Percentiles rank a stretch among this genome's conserved stretches.
Conservation (phyloP, 2,797 vertebrate species). For the Darevskia nairensis region DNA sequence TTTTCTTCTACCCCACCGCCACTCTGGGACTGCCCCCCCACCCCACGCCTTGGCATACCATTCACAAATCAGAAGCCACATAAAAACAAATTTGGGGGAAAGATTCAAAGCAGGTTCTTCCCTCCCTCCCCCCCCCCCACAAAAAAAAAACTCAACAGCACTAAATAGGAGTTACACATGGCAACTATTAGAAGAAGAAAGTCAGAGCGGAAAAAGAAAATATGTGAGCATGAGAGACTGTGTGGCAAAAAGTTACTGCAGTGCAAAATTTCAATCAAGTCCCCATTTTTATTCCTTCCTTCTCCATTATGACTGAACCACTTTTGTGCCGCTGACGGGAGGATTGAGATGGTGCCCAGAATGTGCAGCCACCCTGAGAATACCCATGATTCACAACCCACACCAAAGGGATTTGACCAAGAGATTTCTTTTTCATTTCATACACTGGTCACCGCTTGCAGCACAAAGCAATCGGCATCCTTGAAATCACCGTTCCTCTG, state of each 20-base stretch:
- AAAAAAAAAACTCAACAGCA: slow-evolving; percentile 21
- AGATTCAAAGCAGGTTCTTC: slow-evolving; percentile 55
- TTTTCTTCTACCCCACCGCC: slow-evolving; percentile 37
- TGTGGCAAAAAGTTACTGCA: slow-evolving; percentile 67
- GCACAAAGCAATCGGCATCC: slow-evolving; percentile 57
- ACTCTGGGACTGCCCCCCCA: slow-evolving; percentile 9
- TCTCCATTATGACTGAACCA: slow-evolving; percentile 60
- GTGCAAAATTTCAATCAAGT: slow-evolving; percentile 67
- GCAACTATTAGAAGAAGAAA: slow-evolving; percentile 73
- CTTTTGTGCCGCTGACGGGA: slow-evolving; percentile 65
- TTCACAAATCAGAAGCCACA: slow-evolving; percentile 54
- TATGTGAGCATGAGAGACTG: slow-evolving; percentile 52
- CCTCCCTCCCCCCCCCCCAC: background rate
- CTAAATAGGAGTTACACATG: slow-evolving; percentile 73
- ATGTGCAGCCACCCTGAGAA: slow-evolving; percentile 57
- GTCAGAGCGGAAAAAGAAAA: slow-evolving; percentile 56
- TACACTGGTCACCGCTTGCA: slow-evolving; percentile 35
- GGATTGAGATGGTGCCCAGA: slow-evolving; percentile 54
- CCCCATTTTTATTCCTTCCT: slow-evolving; percentile 72
- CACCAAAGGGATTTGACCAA: slow-evolving; percentile 60
- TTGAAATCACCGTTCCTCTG: slow-evolving; percentile 50
- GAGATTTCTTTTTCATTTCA: slow-evolving; percentile 17
- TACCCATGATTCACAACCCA: slow-evolving; percentile 54
- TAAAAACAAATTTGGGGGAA: slow-evolving; percentile 55
- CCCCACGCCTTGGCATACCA: slow-evolving; percentile 21